A percentile compares a stretch with the other conserved stretches of the same genome.
Conservation (phyloP, 2,113 vertebrate genomes). For the Malurus cyaneus region DNA sequence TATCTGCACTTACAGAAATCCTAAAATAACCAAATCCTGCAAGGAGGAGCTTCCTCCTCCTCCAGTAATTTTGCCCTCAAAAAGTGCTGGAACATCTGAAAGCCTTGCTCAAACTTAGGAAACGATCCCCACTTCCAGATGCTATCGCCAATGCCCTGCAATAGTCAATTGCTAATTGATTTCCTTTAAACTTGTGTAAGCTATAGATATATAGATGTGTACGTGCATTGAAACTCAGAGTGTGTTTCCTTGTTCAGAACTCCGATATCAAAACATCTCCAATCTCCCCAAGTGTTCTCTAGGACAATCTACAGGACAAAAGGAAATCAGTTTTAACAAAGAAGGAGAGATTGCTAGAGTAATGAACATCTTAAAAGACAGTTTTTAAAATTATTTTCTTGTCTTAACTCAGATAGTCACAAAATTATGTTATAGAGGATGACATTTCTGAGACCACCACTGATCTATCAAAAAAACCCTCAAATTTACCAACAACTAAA, state of each 20-base stretch:
- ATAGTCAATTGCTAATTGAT: slow-evolving; percentile 51
- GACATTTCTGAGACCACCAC: neutral
- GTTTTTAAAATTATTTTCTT: neutral
- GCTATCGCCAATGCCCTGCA: neutral
- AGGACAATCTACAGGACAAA: slow-evolving; percentile 13
- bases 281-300: neutral
- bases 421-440: neutral
- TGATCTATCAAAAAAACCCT: neutral
- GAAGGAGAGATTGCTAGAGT: neutral
- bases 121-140: neutral
- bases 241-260: neutral
- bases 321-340: neutral
- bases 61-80: slow-evolving; percentile 14
- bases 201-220: slow-evolving; percentile 40
- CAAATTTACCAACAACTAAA: neutral
- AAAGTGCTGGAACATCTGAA: neutral
- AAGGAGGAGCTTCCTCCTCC: neutral
- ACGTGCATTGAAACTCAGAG: neutral
- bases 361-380: neutral
- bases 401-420: neutral
- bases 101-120: neutral
- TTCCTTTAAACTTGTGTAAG: slow-evolving; percentile 31
- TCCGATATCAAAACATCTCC: slow-evolving; percentile 2
- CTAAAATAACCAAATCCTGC: neutral
- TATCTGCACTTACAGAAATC: neutral